Conservation (phyloP, 2,888 invertebrate genomes). For the Nowickia ferox region DNA sequence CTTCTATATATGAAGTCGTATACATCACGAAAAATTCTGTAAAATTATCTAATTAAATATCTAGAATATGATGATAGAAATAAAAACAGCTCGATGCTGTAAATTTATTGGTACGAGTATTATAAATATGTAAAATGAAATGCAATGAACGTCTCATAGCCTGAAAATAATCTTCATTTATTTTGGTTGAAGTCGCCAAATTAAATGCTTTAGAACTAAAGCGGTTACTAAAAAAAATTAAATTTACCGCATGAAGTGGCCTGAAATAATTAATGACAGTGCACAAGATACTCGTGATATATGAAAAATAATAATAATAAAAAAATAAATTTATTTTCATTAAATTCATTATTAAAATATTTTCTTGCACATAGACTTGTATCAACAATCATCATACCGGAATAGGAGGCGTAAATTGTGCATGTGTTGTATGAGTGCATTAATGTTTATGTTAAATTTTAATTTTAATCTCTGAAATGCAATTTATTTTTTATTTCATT, state of each 20-base stretch:
- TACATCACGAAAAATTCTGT: too few relatives aligned
- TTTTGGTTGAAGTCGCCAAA: too few relatives aligned
- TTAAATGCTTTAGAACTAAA: too few relatives aligned
- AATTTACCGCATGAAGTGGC: not conserved
- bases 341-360: constrained; percentile 32
- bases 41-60: too few relatives aligned
- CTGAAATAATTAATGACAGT: not conserved
- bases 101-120: too few relatives aligned
- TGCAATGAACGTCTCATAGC: too few relatives aligned
- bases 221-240: too few relatives aligned
- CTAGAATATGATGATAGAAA: too few relatives aligned
- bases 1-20: too few relatives aligned
- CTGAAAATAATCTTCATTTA: too few relatives aligned
- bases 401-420: constrained; percentile 10
- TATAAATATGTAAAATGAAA: too few relatives aligned
- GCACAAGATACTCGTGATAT: not conserved
- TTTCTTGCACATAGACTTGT: not conserved
- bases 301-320: not conserved
- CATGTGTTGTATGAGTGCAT: not conserved
- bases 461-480: constrained; percentile 67
- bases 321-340: constrained; percentile 13
- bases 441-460: constrained; percentile 59
- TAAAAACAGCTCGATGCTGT: too few relatives aligned
- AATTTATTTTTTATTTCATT: constrained; percentile 63
- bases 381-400: not conserved